Base-by-base conservation (phyloP, 2,797 vertebrate genomes). In the Pogoniulus pusillus region DNA sequence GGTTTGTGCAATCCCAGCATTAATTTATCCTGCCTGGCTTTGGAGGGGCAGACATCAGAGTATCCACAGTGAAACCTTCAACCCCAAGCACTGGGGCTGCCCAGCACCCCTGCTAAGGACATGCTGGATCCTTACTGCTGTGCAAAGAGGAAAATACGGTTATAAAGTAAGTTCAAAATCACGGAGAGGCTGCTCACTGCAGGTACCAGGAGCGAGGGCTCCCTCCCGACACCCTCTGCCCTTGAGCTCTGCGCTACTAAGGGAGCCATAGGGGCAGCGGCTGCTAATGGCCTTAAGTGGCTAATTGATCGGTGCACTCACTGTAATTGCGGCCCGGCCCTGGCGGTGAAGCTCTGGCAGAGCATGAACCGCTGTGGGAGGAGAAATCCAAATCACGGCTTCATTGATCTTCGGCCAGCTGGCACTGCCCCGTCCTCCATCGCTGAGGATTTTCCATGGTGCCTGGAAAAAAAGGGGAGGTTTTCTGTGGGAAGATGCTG, bases 211-310 rank as follows among this genome's bases (percentile, higher is more conserved):
- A 10, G 47, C n/a, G 60, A 1, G 23, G 19, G 35, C 18, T 34
- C 45, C 72, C 18, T 63, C 39, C 17, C 1, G 4, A 15, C 1
- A 30, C 59, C 87, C 68, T 23, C 53, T 13, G 51, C 45, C 55
- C 60, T 1, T 1, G 35, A 57, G 85, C 72, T 37, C 10, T 2
- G 17, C 81, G 64, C 87, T 65, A 8, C 71, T 47, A 24, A 4
- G 6, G 4, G 6, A 35, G n/a, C 64, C 32, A 8, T 17, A 16
- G 0, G 15, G 51, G 57, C 60, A 70, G 2, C 9, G 35, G 84
- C 78, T 64, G 84, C 55, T 93, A 86, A 91, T 30, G 87, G 84
- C 59, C 81, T 84, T 78, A 84, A 88, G 77, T 32, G 30, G 77
- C 68, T 86, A 90, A 91, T 93, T 88, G 82, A 88, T 93, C 74